These are phyloP conservation scores for Oriolus oriolus DNA, from an alignment of 2,113 vertebrate genomes.

Conservation along the genomic window DNA sequence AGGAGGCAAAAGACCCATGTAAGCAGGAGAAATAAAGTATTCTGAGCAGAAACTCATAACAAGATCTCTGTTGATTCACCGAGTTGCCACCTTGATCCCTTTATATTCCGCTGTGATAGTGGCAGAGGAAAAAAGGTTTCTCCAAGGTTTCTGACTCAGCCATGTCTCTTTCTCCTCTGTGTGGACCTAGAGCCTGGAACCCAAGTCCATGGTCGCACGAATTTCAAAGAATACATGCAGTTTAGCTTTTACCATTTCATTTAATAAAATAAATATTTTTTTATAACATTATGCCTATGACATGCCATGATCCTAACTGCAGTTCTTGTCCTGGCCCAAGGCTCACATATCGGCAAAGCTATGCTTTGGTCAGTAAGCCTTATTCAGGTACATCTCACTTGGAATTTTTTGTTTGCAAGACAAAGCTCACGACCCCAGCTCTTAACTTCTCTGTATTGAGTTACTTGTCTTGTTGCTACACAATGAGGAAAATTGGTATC, in stretches of 20 bases:
- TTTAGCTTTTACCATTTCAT: neutral
- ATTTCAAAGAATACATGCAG: neutral
- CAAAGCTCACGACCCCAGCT: neutral
- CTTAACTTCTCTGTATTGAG: slow-evolving; percentile 2
- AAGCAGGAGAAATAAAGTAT: neutral
- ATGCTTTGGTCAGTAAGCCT: neutral
- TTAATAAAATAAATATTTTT: neutral
- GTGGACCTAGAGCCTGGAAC: neutral
- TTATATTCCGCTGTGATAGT: neutral
- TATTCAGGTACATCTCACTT: neutral
- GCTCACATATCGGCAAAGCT: neutral
- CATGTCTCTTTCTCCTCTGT: neutral
- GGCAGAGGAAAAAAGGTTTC: neutral
- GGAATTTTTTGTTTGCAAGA: neutral
- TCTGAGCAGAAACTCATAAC: neutral
- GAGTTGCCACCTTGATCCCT: neutral
- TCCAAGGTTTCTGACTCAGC: neutral
- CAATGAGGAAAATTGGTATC: slow-evolving; percentile 12
- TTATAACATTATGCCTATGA: neutral
- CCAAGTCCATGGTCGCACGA: neutral
- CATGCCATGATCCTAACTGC: neutral
- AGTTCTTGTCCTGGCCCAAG: neutral
- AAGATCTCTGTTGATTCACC: neutral
- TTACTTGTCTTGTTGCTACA: neutral
- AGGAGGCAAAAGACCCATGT: neutral